Evolutionary conservation across 1,140 invertebrate species (phyloP).

Genomic region (Dreissena polymorpha): DNA sequence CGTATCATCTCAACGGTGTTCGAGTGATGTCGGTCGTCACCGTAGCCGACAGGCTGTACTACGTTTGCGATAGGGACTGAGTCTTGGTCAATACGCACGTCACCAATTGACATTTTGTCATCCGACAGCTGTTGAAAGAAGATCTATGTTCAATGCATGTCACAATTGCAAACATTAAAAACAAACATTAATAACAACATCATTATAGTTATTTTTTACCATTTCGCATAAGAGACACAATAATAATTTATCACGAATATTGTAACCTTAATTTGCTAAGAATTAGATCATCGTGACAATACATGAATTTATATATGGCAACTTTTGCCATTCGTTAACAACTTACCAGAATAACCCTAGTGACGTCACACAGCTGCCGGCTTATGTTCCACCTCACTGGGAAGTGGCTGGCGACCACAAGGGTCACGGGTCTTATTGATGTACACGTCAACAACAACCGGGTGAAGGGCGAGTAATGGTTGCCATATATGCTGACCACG

Average conservation of each 20-base stretch:
- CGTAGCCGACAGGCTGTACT: conserved; percentile 32
- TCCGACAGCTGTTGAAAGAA: conserved; percentile 10
- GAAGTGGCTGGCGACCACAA: conserved; percentile 40
- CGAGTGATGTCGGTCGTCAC: conserved; percentile 45
- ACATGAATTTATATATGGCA: too few relatives aligned
- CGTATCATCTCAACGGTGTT: conserved; percentile 35
- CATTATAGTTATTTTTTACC: too few relatives aligned
- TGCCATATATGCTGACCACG: conserved; percentile 41
- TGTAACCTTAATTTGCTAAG: too few relatives aligned
- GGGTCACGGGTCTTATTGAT: background rate
- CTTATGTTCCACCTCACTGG: conserved; percentile 27
- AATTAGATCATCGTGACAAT: too few relatives aligned
- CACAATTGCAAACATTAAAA: background rate
- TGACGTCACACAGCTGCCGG: background rate
- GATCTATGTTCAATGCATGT: background rate
- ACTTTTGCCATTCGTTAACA: too few relatives aligned
- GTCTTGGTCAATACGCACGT: background rate
- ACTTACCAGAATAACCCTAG: conserved; percentile 32
- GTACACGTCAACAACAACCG: background rate
- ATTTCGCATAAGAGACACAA: too few relatives aligned
- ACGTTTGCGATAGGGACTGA: too few relatives aligned
- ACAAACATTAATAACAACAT: background rate
- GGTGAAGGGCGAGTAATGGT: conserved; percentile 25
- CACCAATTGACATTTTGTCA: background rate
- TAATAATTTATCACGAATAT: too few relatives aligned